phyloP scores from a whole-genome alignment of 1,140 invertebrate species.

The Aradophagus sp. region DNA sequence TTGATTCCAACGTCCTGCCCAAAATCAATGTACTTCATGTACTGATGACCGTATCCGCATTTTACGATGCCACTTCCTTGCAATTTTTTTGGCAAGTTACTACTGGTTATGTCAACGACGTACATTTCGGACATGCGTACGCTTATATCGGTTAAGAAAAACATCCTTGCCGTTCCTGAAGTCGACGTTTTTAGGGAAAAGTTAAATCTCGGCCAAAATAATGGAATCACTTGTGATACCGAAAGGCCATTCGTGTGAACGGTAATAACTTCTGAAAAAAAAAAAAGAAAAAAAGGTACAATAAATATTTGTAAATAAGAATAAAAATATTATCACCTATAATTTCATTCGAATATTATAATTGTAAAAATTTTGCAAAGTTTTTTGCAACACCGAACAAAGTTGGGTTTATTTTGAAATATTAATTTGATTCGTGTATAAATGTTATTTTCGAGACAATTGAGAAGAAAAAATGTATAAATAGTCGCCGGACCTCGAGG shows the following conservation, averaged over 20 bases:
- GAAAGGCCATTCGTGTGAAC: conserved; percentile 26
- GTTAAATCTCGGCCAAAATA: conserved; percentile 35
- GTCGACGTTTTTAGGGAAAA: conserved; percentile 37
- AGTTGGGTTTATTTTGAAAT: too few species aligned
- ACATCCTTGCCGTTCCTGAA: conserved; percentile 17
- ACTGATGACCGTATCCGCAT: conserved; percentile 35
- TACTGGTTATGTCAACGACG: conserved; percentile 28
- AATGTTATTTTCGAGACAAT: too few species aligned
- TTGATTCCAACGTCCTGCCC: conserved; percentile 30
- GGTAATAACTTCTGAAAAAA: conserved; percentile 22
- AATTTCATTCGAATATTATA: too few species aligned
- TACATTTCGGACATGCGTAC: conserved; percentile 34
- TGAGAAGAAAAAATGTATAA: conserved; percentile 9
- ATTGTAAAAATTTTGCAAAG: too few species aligned
- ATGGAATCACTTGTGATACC: conserved; percentile 15
- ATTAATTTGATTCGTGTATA: too few species aligned
- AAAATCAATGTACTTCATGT: conserved; percentile 24
- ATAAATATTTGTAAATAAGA: not conserved
- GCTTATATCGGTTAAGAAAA: conserved; percentile 26
- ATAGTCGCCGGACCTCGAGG: conserved; percentile 12
- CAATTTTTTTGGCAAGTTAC: conserved; percentile 10
- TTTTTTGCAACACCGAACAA: conserved; percentile 1
- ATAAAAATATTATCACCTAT: too few species aligned
- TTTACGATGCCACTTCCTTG: conserved; percentile 34
- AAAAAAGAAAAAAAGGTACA: conserved; percentile 2